phyloP scores from a whole-genome alignment of 1,140 invertebrate species.

The Leptinotarsa undecemlineata region DNA sequence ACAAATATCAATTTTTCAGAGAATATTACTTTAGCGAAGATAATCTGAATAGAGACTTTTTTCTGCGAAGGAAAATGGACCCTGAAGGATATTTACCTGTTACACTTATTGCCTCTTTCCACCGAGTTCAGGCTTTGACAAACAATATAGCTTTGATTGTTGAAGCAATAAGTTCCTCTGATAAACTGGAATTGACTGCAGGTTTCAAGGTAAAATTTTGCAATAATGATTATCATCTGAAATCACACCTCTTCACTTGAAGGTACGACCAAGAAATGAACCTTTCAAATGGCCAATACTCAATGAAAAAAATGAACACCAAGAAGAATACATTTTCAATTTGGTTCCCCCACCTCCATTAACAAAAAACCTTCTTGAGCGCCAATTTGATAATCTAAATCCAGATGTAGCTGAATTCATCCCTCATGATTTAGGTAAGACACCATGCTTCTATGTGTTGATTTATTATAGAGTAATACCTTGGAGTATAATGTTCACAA shows the following conservation, averaged over 20 bases:
- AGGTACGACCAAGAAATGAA: constrained; percentile 79
- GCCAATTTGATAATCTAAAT: constrained; percentile 63
- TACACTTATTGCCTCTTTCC: constrained; percentile 92
- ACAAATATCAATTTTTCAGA: constrained; percentile 59
- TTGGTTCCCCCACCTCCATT: constrained; percentile 70
- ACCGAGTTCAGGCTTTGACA: constrained; percentile 86
- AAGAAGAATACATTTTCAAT: constrained; percentile 62
- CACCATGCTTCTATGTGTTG: neutral
- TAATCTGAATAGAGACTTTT: constrained; percentile 95
- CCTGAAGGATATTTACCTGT: constrained; percentile 90
- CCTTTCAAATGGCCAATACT: constrained; percentile 86
- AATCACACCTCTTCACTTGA: constrained; percentile 21
- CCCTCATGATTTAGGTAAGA: constrained; percentile 56
- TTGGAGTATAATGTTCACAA: too few relatives aligned
- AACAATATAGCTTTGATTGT: constrained; percentile 82
- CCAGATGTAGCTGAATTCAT: constrained; percentile 86
- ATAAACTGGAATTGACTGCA: constrained; percentile 79
- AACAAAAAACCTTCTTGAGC: constrained; percentile 56
- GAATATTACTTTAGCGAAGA: constrained; percentile 99
- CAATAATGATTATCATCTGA: neutral
- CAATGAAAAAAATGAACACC: constrained; percentile 57
- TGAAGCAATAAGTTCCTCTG: constrained; percentile 78
- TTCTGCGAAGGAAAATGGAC: constrained; percentile 96
- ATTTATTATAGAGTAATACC: too few relatives aligned
- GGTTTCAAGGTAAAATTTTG: constrained; percentile 68